Base-by-base conservation (phyloP, 2,888 invertebrate species). In the Glyphotaelius pellucidus region DNA sequence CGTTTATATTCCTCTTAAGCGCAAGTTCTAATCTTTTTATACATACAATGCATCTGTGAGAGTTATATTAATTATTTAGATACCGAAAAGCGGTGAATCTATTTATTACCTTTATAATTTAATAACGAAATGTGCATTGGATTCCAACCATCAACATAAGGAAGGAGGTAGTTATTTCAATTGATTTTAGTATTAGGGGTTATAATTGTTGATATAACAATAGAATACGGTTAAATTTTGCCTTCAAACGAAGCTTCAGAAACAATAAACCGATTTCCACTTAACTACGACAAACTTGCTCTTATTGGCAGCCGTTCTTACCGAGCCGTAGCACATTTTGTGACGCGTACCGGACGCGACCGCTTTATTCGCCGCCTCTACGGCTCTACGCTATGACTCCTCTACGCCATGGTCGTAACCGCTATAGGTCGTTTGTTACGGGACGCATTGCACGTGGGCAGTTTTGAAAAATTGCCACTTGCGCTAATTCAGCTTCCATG, bases 401-500 rank as follows among this genome's bases (percentile, higher is more conserved):
- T 35, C 31, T 35, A 89, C 32, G n/a, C 80, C 32, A 25, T 31
- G 79, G 83, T 32, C 30, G 31, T 31, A 31, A 15, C 32, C 42
- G n/a, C 85, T 67, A n/a, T 67, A 67, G 25, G 67, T 67, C 85
- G 31, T 81, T 81, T 81, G 32, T 81, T 81, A 31, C 81, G 86
- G 86, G 86, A 86, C 42, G 86, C 86, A 30, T 86, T 86, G 47
- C 38, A 80, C 80, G 80, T 38, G 38, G 35, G n/a, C 90, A 31
- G 90, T 83, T 83, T 81, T 90, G 90, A 90, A 90, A 90, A 90
- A 90, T 90, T 81, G 83, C 90, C 90, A 90, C 83, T 90, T 90
- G 83, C 67, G 90, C 83, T 90, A 90, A 90, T 90, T 90, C 83
- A 47, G 83, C 80, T 15, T 83, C 47, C 83, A 52, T 84, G 83